Conservation (phyloP, 1,140 invertebrate species). For the Chironomus tepperi region DNA sequence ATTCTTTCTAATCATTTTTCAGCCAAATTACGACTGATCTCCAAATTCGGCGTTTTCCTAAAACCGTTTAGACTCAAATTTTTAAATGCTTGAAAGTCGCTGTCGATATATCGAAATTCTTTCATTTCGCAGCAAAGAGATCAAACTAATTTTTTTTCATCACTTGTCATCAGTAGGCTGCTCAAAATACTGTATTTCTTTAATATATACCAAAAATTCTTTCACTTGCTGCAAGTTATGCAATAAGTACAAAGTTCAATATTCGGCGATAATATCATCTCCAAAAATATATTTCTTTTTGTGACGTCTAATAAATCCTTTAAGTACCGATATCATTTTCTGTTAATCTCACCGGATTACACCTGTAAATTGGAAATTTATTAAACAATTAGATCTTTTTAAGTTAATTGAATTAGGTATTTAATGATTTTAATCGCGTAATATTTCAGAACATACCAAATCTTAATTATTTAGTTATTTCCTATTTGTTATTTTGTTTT, state of each 20-base stretch:
- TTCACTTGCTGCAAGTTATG: conserved; percentile 47
- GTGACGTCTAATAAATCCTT: conserved; percentile 69
- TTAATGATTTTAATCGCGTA: background rate
- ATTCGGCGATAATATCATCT: conserved; percentile 59
- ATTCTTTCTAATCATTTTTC: too few species aligned
- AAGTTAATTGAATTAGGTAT: background rate
- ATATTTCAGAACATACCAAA: background rate
- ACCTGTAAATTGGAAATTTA: background rate
- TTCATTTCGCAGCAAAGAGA: too few species aligned
- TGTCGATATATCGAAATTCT: too few species aligned
- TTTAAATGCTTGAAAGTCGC: too few species aligned
- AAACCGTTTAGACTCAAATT: too few species aligned
- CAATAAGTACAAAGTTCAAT: background rate
- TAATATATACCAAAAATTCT: conserved; percentile 68
- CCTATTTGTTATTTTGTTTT: background rate
- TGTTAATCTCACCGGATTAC: conserved; percentile 24
- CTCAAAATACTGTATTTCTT: too few species aligned
- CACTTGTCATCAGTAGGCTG: too few species aligned
- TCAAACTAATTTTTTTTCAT: too few species aligned
- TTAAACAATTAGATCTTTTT: too few species aligned
- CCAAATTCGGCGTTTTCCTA: too few species aligned
- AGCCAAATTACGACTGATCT: too few species aligned
- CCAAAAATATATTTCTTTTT: conserved; percentile 67
- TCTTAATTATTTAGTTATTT: background rate
- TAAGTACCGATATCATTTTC: conserved; percentile 60